phyloP scores from a whole-genome alignment of 2,888 invertebrate species.

The Himalopsyche tibetana region DNA sequence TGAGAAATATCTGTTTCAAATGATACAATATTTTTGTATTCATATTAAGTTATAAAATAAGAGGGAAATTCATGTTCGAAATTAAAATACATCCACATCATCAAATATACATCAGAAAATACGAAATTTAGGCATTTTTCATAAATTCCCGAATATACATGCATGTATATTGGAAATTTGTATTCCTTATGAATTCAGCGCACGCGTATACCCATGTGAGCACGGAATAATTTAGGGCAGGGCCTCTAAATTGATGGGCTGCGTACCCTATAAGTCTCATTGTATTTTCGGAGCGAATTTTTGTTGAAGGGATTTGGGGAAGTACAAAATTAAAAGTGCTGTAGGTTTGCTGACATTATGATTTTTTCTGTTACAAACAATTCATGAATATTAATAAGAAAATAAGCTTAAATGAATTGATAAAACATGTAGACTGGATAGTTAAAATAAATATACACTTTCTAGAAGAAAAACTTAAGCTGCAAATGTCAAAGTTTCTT shows the following conservation, averaged over 20 bases:
- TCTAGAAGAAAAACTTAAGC: no score
- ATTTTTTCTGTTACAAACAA: no score
- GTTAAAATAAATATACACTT: no score
- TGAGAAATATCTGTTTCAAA: no score
- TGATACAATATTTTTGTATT: background rate
- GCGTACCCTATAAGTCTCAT: background rate
- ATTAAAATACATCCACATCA: slow-evolving; percentile 5
- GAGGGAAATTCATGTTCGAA: background rate
- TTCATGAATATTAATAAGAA: no score
- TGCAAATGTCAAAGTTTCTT: no score
- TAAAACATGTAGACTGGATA: no score
- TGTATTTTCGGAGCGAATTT: background rate
- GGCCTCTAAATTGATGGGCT: background rate
- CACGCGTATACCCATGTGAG: slow-evolving; percentile 8
- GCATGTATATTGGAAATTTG: slow-evolving; percentile 30
- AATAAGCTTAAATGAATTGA: no score
- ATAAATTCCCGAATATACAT: slow-evolving; percentile 15
- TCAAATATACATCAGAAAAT: slow-evolving; percentile 13
- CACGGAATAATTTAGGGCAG: slow-evolving; percentile 1
- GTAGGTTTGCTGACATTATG: no score
- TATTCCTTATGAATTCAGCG: slow-evolving; percentile 11
- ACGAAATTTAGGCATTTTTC: slow-evolving; percentile 15
- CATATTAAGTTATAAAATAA: background rate
- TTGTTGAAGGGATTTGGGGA: no score
- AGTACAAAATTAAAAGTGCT: no score